Conservation (phyloP, 2,888 invertebrate genomes). For the Aphidoletes aphidimyza region DNA sequence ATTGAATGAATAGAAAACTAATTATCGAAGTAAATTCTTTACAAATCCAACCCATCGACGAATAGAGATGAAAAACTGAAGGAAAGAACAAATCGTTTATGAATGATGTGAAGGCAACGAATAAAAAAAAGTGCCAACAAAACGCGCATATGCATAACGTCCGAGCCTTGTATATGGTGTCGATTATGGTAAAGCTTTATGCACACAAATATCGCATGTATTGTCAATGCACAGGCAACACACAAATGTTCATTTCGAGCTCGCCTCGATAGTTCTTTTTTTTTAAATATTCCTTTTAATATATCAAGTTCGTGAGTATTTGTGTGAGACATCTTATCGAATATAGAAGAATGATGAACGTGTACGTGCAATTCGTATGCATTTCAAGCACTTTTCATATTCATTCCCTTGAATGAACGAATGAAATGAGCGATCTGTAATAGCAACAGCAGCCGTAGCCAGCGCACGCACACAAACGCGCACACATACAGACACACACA, state of each 20-base stretch:
- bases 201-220: not conserved
- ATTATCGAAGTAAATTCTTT: not conserved
- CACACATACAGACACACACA: not conserved
- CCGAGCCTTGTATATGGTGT: not conserved
- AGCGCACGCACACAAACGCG: not conserved
- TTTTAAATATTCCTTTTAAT: too few relatives aligned
- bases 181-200: not conserved
- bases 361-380: slow-evolving; percentile 47
- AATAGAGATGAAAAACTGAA: not conserved
- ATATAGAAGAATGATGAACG: not conserved
- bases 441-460: too few relatives aligned
- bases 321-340: too few relatives aligned
- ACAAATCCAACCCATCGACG: not conserved
- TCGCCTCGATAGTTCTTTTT: too few relatives aligned
- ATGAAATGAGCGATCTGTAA: not conserved
- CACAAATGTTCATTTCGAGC: not conserved
- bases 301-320: too few relatives aligned
- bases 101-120: not conserved
- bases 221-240: slow-evolving; percentile 3
- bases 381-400: not conserved
- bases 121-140: slow-evolving; percentile 8
- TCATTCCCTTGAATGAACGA: not conserved
- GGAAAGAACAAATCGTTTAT: not conserved
- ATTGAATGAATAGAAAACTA: slow-evolving; percentile 21
- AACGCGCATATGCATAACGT: slow-evolving; percentile 46